A percentile compares a stretch with the other conserved stretches of the same genome.
Evolutionary conservation across 2,888 invertebrate species (phyloP).

Genomic region (Blomia tropicalis): DNA sequence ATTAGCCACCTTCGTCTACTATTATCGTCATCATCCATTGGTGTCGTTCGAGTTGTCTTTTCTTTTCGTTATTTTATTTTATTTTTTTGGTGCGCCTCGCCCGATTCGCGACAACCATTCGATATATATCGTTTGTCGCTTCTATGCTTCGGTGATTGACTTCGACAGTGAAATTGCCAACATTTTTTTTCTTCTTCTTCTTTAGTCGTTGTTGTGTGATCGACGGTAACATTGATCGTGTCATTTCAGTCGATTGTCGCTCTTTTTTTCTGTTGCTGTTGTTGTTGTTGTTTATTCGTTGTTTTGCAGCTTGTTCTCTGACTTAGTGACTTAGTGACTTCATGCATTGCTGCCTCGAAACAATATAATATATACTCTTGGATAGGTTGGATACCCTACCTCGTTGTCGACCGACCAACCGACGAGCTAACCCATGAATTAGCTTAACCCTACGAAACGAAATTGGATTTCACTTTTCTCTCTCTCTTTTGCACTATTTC

Average conservation of each 20-base stretch:
- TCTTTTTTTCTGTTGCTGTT: too few relatives aligned
- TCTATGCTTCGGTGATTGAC: conserved; percentile 8
- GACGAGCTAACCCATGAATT: conserved; percentile 1
- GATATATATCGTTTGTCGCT: neutral
- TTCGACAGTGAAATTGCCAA: conserved; percentile 7
- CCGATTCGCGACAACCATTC: neutral
- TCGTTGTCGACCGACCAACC: neutral
- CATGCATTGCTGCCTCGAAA: conserved; percentile 12
- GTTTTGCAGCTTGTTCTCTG: too few relatives aligned
- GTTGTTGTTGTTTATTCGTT: too few relatives aligned
- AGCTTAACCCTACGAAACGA: conserved; percentile 15
- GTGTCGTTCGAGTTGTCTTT: neutral
- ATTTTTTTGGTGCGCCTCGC: neutral
- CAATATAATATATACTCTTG: conserved; percentile 5
- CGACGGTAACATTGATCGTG: too few relatives aligned
- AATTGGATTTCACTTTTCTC: conserved; percentile 11
- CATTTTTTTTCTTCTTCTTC: too few relatives aligned
- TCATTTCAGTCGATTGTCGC: too few relatives aligned
- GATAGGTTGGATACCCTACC: too few relatives aligned
- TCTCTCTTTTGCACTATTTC: too few relatives aligned
- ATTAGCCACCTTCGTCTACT: too few relatives aligned
- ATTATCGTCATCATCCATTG: too few relatives aligned
- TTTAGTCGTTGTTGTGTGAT: too few relatives aligned
- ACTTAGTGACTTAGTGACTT: conserved; percentile 13
- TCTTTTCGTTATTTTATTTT: neutral